phyloP scores from a whole-genome alignment of 1,140 invertebrate species.

The Adelges cooleyi region DNA sequence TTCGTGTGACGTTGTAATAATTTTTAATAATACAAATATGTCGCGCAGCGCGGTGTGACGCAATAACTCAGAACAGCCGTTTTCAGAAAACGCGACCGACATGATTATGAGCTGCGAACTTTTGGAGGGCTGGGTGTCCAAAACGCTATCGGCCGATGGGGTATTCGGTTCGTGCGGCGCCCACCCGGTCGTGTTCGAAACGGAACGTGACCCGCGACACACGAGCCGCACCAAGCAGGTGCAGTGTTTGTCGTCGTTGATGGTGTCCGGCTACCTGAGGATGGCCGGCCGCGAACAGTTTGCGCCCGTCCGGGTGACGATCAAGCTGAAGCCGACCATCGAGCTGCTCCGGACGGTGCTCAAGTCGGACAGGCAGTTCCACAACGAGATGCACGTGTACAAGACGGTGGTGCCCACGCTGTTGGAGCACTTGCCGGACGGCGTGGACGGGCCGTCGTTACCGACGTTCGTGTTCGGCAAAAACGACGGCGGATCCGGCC shows the following conservation, averaged over 20 bases:
- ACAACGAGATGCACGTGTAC: slow-evolving; percentile 32
- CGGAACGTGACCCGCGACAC: neutral
- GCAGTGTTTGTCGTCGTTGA: neutral
- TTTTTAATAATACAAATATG: too few relatives aligned
- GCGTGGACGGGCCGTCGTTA: neutral
- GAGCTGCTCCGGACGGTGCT: neutral
- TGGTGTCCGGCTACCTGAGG: neutral
- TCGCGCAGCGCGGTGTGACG: too few relatives aligned
- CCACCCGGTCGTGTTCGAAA: neutral
- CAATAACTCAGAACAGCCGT: too few relatives aligned
- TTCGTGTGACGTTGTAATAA: too few relatives aligned
- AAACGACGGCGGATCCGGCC: neutral
- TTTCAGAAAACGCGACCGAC: too few relatives aligned
- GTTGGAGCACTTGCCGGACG: neutral
- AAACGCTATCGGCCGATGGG: neutral
- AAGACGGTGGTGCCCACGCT: slow-evolving; percentile 29
- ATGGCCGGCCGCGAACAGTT: too few relatives aligned
- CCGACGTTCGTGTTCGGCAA: slow-evolving; percentile 30
- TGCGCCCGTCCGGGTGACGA: neutral
- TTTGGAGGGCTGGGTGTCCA: neutral
- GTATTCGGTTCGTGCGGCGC: neutral
- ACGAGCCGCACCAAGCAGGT: neutral
- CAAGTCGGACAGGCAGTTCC: slow-evolving; percentile 25
- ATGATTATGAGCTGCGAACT: neutral
- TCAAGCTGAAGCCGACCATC: neutral